Evolutionary conservation across 2,113 vertebrate genomes (phyloP), one percentile per base, ranked within the genome.

Genomic region (Ivindomyrus marchei): DNA sequence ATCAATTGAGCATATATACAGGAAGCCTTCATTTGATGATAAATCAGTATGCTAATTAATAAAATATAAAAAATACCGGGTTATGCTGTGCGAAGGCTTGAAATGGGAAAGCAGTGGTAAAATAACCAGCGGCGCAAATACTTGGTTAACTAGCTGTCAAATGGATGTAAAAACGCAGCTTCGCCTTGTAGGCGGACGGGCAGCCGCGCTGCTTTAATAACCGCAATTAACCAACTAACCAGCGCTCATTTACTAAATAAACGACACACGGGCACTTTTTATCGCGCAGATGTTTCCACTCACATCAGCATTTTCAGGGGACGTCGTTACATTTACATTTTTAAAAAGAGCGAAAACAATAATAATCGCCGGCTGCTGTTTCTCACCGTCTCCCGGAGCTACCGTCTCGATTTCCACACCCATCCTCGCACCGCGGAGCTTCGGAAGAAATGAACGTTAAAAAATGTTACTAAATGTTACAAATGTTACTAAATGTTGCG

Each of bases 371-470:
- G 8, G 10, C 42, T 13, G 1, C 31, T 80, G 93, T 45, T 50
- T 56, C 95, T 95, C 92, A 98, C 98, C 98, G 95, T 98, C 98
- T 95, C 98, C 98, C 3, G 97, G 97, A 91, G 97, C 97, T 96
- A 99, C 98, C 91, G 97, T 98, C 95, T 99, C 97, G 92, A 99
- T 96, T 92, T 98, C 97, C 94, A 99, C 98, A 90, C 98, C 98
- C 98, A 99, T 99, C 92, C 88, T 93, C 90, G 92, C 90, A 85
- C 91, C 19, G 87, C 36, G 42, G 27, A 80, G 47, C 90, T 80
- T 92, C 91, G 92, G 90, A 36, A 90, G 89, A 66, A 92, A 93
- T 27, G 10, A 70, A 31, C 62, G 62, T 70, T 31, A 27, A 66
- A 62, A 27, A 66, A 11, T 66, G n/a, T 66, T 13, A 31, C 62